Percentiles rank a stretch among this genome's conserved stretches.
Evolutionary conservation across 2,113 vertebrate genomes (phyloP).

Genomic region (Dermatemys mawii): DNA sequence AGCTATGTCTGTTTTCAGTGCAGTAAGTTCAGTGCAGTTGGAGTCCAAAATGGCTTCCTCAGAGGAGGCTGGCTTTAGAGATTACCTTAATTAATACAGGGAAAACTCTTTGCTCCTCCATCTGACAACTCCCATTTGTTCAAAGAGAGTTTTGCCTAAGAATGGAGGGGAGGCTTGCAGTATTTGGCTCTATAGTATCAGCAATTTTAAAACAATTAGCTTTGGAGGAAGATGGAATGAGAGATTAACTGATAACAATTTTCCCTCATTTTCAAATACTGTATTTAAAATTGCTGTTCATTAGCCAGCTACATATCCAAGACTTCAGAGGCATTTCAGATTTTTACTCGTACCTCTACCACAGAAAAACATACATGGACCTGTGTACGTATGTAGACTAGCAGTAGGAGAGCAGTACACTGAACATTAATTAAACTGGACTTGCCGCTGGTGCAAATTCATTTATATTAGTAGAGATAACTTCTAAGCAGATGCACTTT

Average conservation of each 20-base stretch:
- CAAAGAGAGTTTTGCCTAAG: neutral
- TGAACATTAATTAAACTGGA: neutral
- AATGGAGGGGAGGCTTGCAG: neutral
- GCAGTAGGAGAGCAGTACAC: neutral
- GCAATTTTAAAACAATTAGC: neutral
- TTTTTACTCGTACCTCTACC: neutral
- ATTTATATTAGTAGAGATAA: neutral
- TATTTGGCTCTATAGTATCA: neutral
- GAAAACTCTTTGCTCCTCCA: neutral
- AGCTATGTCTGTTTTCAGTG: neutral
- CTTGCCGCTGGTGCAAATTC: neutral
- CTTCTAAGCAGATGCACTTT: neutral
- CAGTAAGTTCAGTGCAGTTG: neutral
- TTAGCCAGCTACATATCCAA: neutral
- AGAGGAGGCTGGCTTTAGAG: neutral
- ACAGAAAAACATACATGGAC: neutral
- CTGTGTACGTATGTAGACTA: neutral
- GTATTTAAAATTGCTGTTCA: neutral
- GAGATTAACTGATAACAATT: neutral
- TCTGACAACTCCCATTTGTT: neutral
- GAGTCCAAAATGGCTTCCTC: neutral
- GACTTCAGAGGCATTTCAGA: neutral
- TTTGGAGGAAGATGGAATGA: neutral
- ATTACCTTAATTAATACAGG: neutral
- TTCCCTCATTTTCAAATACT: neutral